Evolutionary conservation across 2,888 invertebrate species (phyloP).

Genomic region (Auanema sp.): DNA sequence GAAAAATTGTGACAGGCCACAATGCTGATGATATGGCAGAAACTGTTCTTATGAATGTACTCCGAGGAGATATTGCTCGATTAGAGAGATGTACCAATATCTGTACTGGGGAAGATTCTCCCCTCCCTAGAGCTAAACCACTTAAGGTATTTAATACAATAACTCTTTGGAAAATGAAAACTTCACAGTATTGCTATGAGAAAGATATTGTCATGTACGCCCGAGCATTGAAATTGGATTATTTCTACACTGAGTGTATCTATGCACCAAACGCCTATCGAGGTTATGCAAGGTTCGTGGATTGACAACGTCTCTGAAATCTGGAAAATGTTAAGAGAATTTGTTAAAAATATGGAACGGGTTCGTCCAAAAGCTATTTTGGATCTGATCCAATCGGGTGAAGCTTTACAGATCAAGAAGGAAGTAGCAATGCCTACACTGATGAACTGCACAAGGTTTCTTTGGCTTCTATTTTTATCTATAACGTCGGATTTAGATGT

Average conservation of each 20-base stretch:
- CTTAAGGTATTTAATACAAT: constrained; percentile 47
- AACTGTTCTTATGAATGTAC: constrained; percentile 74
- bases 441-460: constrained; percentile 36
- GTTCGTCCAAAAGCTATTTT: constrained; percentile 76
- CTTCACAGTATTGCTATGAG: constrained; percentile 94
- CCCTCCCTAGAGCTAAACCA: constrained; percentile 57
- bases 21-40: constrained; percentile 87
- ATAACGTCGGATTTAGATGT: constrained; percentile 71
- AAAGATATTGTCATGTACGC: constrained; percentile 93
- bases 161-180: no score
- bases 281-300: constrained; percentile 75
- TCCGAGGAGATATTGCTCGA: constrained; percentile 92
- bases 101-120: constrained; percentile 53
- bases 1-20: constrained; percentile 87
- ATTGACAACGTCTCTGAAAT: constrained; percentile 1
- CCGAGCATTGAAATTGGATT: constrained; percentile 89
- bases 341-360: constrained; percentile 89
- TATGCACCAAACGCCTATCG: constrained; percentile 92
- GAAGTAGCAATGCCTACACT: constrained; percentile 77
- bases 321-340: constrained; percentile 26
- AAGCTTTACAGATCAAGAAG: constrained; percentile 81
- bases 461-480: neutral
- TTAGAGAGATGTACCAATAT: constrained; percentile 70
- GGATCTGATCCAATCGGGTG: constrained; percentile 66
- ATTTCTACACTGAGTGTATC: constrained; percentile 97